phyloP scores from a whole-genome alignment of 2,797 vertebrate species.

The Morelia viridis region DNA sequence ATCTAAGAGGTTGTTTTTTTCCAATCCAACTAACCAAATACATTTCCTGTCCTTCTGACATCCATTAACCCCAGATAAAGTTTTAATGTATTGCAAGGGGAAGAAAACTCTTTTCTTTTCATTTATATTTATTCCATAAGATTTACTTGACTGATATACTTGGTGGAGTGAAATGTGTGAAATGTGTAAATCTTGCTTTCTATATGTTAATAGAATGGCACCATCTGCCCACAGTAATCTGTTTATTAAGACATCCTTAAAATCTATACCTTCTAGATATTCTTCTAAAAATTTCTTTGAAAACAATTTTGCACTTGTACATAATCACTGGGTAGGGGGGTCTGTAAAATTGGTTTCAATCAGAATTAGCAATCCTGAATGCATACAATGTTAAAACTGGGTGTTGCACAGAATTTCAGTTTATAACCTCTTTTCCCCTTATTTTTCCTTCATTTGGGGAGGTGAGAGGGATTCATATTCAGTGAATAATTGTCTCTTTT shows the following conservation, averaged over 20 bases:
- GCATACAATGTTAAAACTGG: too few species aligned
- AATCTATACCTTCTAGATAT: not conserved
- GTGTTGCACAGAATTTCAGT: too few species aligned
- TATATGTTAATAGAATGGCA: not conserved
- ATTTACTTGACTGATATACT: not conserved
- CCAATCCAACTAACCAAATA: not conserved
- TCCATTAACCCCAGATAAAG: not conserved
- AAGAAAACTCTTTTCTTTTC: not conserved
- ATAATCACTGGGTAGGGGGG: not conserved
- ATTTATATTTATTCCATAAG: not conserved
- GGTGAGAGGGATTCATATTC: not conserved
- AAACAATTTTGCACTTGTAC: not conserved
- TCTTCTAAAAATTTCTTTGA: not conserved
- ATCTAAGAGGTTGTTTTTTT: not conserved
- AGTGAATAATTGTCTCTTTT: not conserved
- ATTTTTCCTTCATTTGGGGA: too few species aligned
- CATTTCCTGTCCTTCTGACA: not conserved
- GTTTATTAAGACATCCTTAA: not conserved
- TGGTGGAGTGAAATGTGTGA: not conserved
- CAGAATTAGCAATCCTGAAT: too few species aligned
- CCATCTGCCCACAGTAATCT: not conserved
- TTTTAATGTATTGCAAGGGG: not conserved
- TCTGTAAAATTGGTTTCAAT: not conserved
- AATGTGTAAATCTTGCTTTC: not conserved
- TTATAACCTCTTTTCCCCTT: too few species aligned